These are phyloP conservation scores for Psix sp. DNA, from an alignment of 1,140 invertebrate species.

Conservation along the genomic window DNA sequence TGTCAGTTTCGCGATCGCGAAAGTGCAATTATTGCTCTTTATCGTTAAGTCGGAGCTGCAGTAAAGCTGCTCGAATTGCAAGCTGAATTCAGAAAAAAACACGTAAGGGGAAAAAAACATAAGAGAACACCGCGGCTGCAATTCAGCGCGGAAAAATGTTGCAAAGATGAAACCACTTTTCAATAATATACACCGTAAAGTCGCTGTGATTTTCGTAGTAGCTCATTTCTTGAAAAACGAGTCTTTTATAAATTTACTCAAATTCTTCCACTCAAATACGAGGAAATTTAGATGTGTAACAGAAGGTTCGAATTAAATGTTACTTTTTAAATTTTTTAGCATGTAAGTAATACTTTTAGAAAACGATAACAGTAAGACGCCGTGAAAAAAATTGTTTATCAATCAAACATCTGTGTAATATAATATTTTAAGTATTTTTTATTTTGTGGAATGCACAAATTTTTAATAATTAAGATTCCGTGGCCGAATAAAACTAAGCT, in stretches of 20 bases:
- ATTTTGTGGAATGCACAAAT: too few species aligned
- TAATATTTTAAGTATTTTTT: too few species aligned
- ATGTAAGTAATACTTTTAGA: too few species aligned
- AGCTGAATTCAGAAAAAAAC: slow-evolving; percentile 37
- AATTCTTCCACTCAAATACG: not conserved
- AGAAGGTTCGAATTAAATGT: too few species aligned
- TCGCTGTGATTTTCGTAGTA: slow-evolving; percentile 10
- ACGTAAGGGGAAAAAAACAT: slow-evolving; percentile 7
- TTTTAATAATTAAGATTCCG: too few species aligned
- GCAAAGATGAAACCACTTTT: slow-evolving; percentile 22
- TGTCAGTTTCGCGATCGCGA: slow-evolving; percentile 59
- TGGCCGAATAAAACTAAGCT: too few species aligned
- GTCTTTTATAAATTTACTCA: not conserved
- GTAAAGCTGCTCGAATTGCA: slow-evolving; percentile 55
- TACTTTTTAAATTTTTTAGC: too few species aligned
- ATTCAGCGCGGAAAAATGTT: slow-evolving; percentile 15
- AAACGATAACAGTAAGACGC: too few species aligned
- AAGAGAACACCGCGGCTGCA: slow-evolving; percentile 1
- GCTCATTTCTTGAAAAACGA: not conserved
- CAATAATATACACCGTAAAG: slow-evolving; percentile 29
- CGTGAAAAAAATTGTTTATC: too few species aligned
- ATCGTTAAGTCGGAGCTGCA: slow-evolving; percentile 50
- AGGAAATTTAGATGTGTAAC: too few species aligned
- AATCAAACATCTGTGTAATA: too few species aligned
- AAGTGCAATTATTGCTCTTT: slow-evolving; percentile 71